Evolutionary conservation across 1,140 invertebrate genomes (phyloP).

Genomic region (Chionoecetes opilio): DNA sequence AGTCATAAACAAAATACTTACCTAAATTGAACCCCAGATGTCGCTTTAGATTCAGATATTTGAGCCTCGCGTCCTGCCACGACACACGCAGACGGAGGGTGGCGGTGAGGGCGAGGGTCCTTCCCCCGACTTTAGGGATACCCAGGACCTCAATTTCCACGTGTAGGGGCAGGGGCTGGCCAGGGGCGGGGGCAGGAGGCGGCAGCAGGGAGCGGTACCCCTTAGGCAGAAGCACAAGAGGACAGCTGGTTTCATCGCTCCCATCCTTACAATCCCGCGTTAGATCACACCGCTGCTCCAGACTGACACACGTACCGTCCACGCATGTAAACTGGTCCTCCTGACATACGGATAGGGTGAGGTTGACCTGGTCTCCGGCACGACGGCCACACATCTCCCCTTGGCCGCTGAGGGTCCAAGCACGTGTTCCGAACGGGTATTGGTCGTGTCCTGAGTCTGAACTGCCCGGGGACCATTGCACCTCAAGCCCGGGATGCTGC

Average conservation of each 20-base stretch:
- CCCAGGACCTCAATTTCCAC: conserved; percentile 60
- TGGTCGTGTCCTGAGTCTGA: not conserved
- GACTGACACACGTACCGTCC: conserved; percentile 95
- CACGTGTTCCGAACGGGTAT: conserved; percentile 56
- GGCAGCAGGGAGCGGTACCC: conserved; percentile 71
- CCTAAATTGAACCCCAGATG: not conserved
- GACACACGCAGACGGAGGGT: conserved; percentile 50
- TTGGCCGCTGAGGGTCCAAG: conserved; percentile 19
- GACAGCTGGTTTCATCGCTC: conserved; percentile 95
- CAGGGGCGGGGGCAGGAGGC: conserved; percentile 35
- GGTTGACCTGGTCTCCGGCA: conserved; percentile 55
- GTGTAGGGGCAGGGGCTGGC: conserved; percentile 36
- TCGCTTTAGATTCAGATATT: conserved; percentile 14
- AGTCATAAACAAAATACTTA: too few relatives aligned
- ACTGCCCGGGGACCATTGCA: conserved; percentile 28
- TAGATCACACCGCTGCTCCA: conserved; percentile 92
- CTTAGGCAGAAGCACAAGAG: conserved; percentile 72
- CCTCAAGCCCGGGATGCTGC: conserved; percentile 33
- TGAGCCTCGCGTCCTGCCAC: conserved; percentile 36
- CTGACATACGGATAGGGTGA: conserved; percentile 86
- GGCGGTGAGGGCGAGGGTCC: conserved; percentile 59
- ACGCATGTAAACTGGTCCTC: conserved; percentile 94
- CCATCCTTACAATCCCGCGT: conserved; percentile 92
- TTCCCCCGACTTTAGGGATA: conserved; percentile 64
- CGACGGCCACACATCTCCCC: conserved; percentile 51